These are phyloP conservation scores for Eretmocerus hayati DNA, from an alignment of 2,888 invertebrate genomes.

Conservation along the genomic window DNA sequence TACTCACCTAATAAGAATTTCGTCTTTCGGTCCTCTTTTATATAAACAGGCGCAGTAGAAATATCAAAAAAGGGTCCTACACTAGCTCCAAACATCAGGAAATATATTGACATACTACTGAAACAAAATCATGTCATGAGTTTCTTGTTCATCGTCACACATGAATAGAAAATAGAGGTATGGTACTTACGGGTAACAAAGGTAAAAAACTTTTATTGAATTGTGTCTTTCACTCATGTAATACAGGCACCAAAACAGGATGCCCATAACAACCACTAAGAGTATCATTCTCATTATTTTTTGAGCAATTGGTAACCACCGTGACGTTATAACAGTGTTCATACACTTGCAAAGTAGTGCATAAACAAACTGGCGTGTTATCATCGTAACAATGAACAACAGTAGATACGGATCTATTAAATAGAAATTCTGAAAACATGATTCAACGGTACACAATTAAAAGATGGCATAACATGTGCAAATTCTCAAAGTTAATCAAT, in stretches of 20 bases:
- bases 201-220: slow-evolving; percentile 71
- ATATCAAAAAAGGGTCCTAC: slow-evolving; percentile 70
- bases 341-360: slow-evolving; percentile 52
- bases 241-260: slow-evolving; percentile 63
- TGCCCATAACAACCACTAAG: slow-evolving; percentile 54
- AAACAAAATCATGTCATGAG: neutral
- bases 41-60: slow-evolving; percentile 40
- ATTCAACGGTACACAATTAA: no score
- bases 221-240: slow-evolving; percentile 70
- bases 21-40: slow-evolving; percentile 43
- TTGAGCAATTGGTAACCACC: slow-evolving; percentile 38
- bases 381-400: slow-evolving; percentile 72
- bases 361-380: slow-evolving; percentile 73
- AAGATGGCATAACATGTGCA: neutral
- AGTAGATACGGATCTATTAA: slow-evolving; percentile 85
- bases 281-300: slow-evolving; percentile 52
- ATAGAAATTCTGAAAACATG: slow-evolving; percentile 78
- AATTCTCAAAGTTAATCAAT: neutral
- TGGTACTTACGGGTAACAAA: slow-evolving; percentile 82
- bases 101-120: slow-evolving; percentile 59
- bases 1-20: slow-evolving; percentile 38
- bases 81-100: slow-evolving; percentile 74
- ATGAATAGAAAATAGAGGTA: neutral
- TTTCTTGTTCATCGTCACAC: neutral
- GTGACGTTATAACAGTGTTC: slow-evolving; percentile 48